Percentiles rank a stretch among this genome's conserved stretches.
phyloP scores from a whole-genome alignment of 2,797 vertebrate species.

The Melopsittacus undulatus region DNA sequence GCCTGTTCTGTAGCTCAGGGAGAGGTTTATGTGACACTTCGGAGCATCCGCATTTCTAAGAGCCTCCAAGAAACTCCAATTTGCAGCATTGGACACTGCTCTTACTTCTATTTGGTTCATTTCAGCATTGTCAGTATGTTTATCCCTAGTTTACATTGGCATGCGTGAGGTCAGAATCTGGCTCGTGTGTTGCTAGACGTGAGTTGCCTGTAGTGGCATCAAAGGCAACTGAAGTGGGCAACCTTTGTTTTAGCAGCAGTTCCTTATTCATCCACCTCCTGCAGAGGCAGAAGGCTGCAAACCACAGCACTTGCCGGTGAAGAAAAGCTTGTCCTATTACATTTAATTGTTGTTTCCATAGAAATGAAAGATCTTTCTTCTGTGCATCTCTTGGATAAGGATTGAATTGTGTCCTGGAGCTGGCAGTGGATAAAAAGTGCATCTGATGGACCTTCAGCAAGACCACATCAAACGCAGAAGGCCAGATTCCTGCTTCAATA shows the following conservation, averaged over 20 bases:
- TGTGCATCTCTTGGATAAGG: neutral
- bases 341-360: neutral
- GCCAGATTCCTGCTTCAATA: accelerated
- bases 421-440: neutral
- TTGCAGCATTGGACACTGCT: neutral
- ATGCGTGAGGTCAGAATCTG: neutral
- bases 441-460: neutral
- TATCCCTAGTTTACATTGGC: neutral
- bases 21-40: neutral
- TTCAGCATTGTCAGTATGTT: accelerated
- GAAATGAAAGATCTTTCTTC: neutral
- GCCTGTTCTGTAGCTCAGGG: neutral
- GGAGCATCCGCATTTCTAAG: accelerated
- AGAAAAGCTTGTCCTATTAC: neutral
- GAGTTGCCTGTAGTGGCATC: neutral
- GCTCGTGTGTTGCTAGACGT: neutral
- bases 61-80: neutral
- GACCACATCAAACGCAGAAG: neutral
- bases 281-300: neutral
- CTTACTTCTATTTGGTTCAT: neutral
- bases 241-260: neutral
- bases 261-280: neutral
- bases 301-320: neutral
- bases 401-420: neutral
- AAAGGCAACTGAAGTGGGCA: neutral